Evolutionary conservation across 2,797 vertebrate genomes (phyloP).

Genomic region (Tragopan temminckii): DNA sequence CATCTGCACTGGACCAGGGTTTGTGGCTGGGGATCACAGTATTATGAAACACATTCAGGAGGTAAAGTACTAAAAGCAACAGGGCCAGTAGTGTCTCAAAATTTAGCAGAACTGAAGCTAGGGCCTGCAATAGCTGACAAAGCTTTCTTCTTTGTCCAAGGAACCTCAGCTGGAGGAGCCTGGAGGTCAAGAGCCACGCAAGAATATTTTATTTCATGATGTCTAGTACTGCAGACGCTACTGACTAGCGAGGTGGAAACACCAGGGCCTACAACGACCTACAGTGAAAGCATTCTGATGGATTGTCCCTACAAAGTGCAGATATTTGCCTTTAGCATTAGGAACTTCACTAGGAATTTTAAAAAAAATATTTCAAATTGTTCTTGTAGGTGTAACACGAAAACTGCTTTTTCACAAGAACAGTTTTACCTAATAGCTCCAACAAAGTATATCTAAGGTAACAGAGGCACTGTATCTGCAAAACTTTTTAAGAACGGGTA

Average conservation of each 20-base stretch:
- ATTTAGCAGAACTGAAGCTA: neutral
- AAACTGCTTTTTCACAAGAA: neutral
- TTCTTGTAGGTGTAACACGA: neutral
- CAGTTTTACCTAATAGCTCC: neutral
- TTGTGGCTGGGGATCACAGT: neutral
- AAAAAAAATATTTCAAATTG: neutral
- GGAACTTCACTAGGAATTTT: neutral
- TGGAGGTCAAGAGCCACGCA: neutral
- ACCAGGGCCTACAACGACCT: neutral
- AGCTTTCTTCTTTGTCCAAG: neutral
- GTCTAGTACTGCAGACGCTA: neutral
- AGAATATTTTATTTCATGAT: neutral
- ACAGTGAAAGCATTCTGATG: neutral
- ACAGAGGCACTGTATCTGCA: neutral
- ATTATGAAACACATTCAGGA: neutral
- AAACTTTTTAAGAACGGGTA: neutral
- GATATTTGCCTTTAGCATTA: neutral
- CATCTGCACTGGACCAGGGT: neutral
- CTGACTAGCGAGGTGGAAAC: neutral
- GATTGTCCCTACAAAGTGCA: neutral
- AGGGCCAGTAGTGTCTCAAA: neutral
- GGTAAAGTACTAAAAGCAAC: neutral
- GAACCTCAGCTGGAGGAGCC: neutral
- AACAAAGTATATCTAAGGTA: neutral
- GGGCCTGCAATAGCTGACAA: neutral